Percentiles rank a stretch among this genome's conserved stretches.
Conservation (phyloP, 2,797 vertebrate genomes). For the Holocentrus rufus region DNA sequence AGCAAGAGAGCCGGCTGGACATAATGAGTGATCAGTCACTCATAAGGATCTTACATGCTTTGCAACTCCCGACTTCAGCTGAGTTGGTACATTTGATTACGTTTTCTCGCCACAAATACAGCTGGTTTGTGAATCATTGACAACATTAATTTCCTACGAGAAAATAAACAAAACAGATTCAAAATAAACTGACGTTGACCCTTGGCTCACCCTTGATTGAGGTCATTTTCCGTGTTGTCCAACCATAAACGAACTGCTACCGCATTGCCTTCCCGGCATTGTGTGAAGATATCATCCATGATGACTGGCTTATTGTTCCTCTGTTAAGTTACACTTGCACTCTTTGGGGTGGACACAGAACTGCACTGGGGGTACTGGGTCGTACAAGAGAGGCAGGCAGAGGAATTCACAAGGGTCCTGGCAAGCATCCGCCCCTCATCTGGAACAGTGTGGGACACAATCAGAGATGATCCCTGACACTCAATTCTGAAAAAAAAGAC, state of each 20-base stretch:
- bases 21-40: not conserved
- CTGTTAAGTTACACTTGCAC: slow-evolving; percentile 32
- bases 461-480: slow-evolving; percentile 18
- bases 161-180: slow-evolving; percentile 2
- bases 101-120: not conserved
- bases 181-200: not conserved
- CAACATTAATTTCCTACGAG: not conserved
- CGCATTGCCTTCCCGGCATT: slow-evolving; percentile 97
- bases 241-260: slow-evolving; percentile 97
- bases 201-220: slow-evolving; percentile 94
- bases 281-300: slow-evolving; percentile 98
- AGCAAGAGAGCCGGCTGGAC: not conserved
- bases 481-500: slow-evolving; percentile 30
- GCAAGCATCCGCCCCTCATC: slow-evolving; percentile 75
- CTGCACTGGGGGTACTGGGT: slow-evolving; percentile 35
- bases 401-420: slow-evolving; percentile 57
- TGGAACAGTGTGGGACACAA: slow-evolving; percentile 42
- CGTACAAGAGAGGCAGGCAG: slow-evolving; percentile 42
- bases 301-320: slow-evolving; percentile 37
- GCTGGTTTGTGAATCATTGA: slow-evolving; percentile 3
- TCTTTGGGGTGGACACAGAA: slow-evolving; percentile 22
- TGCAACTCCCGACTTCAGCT: not conserved
- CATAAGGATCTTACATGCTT: not conserved
- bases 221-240: slow-evolving; percentile 99
- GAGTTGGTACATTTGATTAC: not conserved